phyloP scores from a whole-genome alignment of 2,888 invertebrate species.

The Lacanobia oleracea region DNA sequence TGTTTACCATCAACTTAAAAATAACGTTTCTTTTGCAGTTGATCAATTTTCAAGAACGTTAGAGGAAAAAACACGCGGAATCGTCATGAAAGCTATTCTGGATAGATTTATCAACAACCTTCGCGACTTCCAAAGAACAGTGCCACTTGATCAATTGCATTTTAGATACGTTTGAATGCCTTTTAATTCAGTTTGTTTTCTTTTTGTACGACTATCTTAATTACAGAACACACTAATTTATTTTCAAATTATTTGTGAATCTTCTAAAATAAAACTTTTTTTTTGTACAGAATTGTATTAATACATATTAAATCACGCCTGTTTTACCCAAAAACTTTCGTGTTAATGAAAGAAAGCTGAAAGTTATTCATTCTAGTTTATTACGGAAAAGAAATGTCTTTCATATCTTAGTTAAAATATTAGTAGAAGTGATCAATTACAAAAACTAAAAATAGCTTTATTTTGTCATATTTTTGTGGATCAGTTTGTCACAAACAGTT shows the following conservation, averaged over 20 bases:
- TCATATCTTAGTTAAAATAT: too few species aligned
- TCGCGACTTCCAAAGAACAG: conserved; percentile 30
- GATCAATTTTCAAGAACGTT: conserved; percentile 1
- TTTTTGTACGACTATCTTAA: neutral
- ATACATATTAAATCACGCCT: too few species aligned
- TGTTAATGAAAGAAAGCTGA: too few species aligned
- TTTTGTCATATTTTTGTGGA: too few species aligned
- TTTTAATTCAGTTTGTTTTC: neutral
- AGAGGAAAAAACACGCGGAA: conserved; percentile 27
- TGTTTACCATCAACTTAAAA: neutral
- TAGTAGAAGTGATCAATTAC: too few species aligned
- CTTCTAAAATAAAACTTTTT: neutral
- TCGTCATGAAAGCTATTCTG: conserved; percentile 25
- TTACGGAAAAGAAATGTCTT: too few species aligned
- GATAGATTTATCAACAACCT: conserved; percentile 19
- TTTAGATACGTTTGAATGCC: conserved; percentile 29
- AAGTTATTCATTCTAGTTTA: too few species aligned
- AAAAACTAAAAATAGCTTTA: too few species aligned
- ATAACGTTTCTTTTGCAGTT: conserved; percentile 21
- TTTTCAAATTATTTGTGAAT: neutral
- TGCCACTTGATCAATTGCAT: conserved; percentile 37
- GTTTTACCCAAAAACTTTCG: neutral
- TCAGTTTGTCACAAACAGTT: too few species aligned
- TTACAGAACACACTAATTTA: neutral
- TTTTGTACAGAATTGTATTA: too few species aligned